Conservation (phyloP, 2,113 vertebrate genomes). For the Halcyon malimbica region DNA sequence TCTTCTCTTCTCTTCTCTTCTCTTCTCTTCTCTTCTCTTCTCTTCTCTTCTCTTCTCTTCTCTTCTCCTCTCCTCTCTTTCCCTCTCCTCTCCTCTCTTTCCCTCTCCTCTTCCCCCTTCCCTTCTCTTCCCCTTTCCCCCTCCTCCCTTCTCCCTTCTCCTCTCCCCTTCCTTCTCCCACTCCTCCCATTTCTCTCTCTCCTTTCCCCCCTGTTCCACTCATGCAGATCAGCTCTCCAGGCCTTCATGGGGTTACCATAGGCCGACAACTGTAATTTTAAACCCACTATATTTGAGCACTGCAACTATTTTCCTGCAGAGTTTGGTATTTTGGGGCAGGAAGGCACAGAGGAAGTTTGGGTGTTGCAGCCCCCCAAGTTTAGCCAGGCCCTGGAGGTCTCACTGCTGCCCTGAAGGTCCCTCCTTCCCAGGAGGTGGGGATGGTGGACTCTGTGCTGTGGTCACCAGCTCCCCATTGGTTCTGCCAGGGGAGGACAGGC, state of each 20-base stretch:
- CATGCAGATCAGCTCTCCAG: not conserved
- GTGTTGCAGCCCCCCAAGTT: not conserved
- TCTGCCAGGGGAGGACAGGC: not conserved
- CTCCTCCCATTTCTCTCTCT: too few species aligned
- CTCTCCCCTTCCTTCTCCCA: not conserved
- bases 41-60: too few species aligned
- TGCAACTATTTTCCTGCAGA: not conserved
- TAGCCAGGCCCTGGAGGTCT: not conserved
- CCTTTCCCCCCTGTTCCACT: too few species aligned
- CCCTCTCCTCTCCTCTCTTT: too few species aligned
- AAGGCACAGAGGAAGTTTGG: not conserved
- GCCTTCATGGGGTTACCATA: rapidly evolving
- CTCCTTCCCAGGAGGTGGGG: rapidly evolving
- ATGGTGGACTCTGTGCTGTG: rapidly evolving
- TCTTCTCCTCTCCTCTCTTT: too few species aligned
- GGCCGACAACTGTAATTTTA: rapidly evolving
- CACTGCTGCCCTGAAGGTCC: not conserved
- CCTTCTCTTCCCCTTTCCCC: too few species aligned
- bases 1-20: too few species aligned
- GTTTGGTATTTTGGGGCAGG: not conserved
- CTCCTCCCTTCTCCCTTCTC: too few species aligned
- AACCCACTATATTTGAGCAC: rapidly evolving
- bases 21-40: too few species aligned
- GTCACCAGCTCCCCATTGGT: rapidly evolving
- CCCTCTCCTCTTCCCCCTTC: too few species aligned